phyloP scores from a whole-genome alignment of 2,888 invertebrate genomes.

The Morpho helenor region DNA sequence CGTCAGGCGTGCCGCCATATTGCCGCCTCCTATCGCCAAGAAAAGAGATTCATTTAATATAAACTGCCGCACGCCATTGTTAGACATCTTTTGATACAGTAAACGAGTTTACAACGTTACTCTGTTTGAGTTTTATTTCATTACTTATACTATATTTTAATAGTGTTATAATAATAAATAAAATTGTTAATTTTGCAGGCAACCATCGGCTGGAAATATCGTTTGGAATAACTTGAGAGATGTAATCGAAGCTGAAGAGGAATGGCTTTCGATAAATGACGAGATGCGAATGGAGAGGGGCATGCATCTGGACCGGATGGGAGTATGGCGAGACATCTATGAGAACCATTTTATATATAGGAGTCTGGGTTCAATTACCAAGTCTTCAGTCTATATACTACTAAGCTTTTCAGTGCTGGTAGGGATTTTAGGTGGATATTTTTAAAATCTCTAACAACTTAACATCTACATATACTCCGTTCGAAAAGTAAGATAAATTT shows the following conservation, averaged over 20 bases:
- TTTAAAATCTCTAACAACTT: no score
- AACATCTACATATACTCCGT: no score
- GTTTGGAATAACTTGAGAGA: constrained; percentile 40
- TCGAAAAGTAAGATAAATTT: no score
- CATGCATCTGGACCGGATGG: constrained; percentile 44
- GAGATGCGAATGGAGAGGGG: constrained; percentile 33
- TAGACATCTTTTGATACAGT: no score
- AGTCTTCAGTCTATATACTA: constrained; percentile 18
- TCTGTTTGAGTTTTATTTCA: no score
- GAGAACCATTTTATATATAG: constrained; percentile 49
- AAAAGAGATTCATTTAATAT: no score
- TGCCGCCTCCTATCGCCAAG: no score
- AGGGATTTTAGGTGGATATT: not conserved
- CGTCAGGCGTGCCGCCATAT: no score
- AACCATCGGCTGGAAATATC: constrained; percentile 37
- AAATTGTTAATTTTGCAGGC: constrained; percentile 36
- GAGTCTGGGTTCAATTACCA: constrained; percentile 26
- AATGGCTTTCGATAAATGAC: constrained; percentile 45
- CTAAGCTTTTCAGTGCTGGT: constrained; percentile 2
- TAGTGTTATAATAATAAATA: no score
- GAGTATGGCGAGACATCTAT: constrained; percentile 55
- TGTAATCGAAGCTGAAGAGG: constrained; percentile 36
- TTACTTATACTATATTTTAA: no score
- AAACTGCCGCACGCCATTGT: no score
- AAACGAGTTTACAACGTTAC: no score